Evolutionary conservation across 2,888 invertebrate species (phyloP), one percentile per base, ranked within the genome.

Genomic region (Hesperia comma): DNA sequence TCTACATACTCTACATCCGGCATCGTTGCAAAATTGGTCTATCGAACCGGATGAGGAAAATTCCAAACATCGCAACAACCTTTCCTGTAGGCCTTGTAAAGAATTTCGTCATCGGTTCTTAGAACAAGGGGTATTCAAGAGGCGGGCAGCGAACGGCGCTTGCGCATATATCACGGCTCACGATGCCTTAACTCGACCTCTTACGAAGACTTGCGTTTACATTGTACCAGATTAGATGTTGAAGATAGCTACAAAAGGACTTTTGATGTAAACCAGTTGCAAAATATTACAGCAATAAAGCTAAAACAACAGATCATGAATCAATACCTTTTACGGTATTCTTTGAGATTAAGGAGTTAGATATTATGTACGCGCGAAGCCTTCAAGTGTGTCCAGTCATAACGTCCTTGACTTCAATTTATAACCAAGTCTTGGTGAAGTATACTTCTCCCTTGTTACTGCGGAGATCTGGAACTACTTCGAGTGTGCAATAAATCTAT

Each of bases 81-180:
- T 76, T 73, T 74, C 75, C 68, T 63, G 62, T 68, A 70, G 63
- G 54, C 46, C 53, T 64, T 54, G 60, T 43, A 51, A 55, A 55
- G 41, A 37, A 55, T 83, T 83, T 80, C 82, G 81, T 77, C 83
- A 86, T 74, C 68, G 70, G 55, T 85, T 81, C 79, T 76, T 77
- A 77, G 82, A 83, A 83, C 41, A 58, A 64, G 64, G 58, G 57
- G 75, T 78, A 83, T 84, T 87, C 82, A 82, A 79, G 75, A 84
- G 81, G 83, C 87, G 85, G 84, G 80, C 77, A n/a, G 79, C 77
- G 70, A 68, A 69, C 69, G 74, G 78, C 80, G 68, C 66, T 32
- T 53, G 56, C 64, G 56, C 61, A 66, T 58, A 53, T 41, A 64
- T 56, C 55, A 49, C 40, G 54, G 15, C 37, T 58, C 32, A 58